phyloP scores from a whole-genome alignment of 2,113 vertebrate genomes.

The Pungitius pungitius region DNA sequence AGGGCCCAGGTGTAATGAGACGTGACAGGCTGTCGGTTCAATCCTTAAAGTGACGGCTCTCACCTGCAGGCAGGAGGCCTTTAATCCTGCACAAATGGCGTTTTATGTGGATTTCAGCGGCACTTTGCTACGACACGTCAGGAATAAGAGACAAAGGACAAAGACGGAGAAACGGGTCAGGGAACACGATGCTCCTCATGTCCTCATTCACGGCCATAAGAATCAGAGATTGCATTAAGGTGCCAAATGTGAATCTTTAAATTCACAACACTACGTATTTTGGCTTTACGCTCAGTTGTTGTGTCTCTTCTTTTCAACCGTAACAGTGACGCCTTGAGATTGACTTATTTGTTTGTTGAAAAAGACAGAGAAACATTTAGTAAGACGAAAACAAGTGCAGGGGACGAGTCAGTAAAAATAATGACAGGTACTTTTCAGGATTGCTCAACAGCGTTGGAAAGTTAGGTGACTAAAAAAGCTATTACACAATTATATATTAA shows the following conservation, averaged over 20 bases:
- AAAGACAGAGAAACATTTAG: too few relatives aligned
- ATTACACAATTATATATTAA: neutral
- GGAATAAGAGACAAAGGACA: neutral
- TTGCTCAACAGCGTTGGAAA: neutral
- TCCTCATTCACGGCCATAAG: neutral
- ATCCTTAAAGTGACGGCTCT: neutral
- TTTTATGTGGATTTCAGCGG: neutral
- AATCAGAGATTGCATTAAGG: neutral
- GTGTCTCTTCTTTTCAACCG: neutral
- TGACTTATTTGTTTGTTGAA: neutral
- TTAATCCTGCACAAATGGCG: neutral
- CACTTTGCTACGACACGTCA: neutral
- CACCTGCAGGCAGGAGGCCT: neutral
- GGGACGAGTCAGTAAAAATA: slow-evolving; percentile 9
- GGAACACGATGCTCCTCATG: neutral
- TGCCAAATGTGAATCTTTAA: neutral
- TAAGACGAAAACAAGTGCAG: neutral
- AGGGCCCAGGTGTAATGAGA: neutral
- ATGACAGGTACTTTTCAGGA: neutral
- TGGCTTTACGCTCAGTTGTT: neutral
- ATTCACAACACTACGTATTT: neutral
- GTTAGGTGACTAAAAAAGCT: slow-evolving; percentile 5
- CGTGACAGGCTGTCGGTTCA: slow-evolving; percentile 16
- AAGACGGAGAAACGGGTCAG: neutral
- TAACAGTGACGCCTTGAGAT: neutral